Conservation (phyloP, 2,888 invertebrate genomes). For the Macaria notata region DNA sequence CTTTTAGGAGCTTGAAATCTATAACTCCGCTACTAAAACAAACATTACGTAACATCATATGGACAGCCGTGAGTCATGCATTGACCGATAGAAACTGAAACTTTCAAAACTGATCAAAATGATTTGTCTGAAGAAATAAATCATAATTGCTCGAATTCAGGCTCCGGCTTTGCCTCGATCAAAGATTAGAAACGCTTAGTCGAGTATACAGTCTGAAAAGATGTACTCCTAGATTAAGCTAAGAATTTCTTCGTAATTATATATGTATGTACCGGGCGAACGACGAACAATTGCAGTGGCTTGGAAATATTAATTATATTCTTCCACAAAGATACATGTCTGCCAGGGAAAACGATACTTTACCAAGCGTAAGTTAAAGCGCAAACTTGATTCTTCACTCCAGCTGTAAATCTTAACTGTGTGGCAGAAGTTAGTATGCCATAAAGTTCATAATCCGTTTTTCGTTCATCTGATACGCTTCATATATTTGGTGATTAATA, state of each 20-base stretch:
- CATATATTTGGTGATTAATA: slow-evolving; percentile 30
- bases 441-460: slow-evolving; percentile 21
- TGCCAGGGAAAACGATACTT: slow-evolving; percentile 5
- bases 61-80: slow-evolving; percentile 26
- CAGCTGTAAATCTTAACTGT: neutral
- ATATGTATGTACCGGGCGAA: slow-evolving; percentile 30
- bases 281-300: slow-evolving; percentile 39
- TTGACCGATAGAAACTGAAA: slow-evolving; percentile 47
- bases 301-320: slow-evolving; percentile 42
- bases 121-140: slow-evolving; percentile 43
- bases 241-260: slow-evolving; percentile 49
- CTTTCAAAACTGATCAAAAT: slow-evolving; percentile 53
- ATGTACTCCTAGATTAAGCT: slow-evolving; percentile 46
- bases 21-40: slow-evolving; percentile 32
- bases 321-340: slow-evolving; percentile 28
- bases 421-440: neutral
- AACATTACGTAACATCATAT: slow-evolving; percentile 37
- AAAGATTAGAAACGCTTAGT: slow-evolving; percentile 51
- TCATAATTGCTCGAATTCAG: slow-evolving; percentile 40
- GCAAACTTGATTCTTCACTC: slow-evolving; percentile 1
- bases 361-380: neutral
- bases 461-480: slow-evolving; percentile 21
- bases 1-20: slow-evolving; percentile 19
- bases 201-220: slow-evolving; percentile 44
- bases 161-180: slow-evolving; percentile 40